Conservation (phyloP, 2,797 vertebrate genomes). For the Pseudomugil tenellus region DNA sequence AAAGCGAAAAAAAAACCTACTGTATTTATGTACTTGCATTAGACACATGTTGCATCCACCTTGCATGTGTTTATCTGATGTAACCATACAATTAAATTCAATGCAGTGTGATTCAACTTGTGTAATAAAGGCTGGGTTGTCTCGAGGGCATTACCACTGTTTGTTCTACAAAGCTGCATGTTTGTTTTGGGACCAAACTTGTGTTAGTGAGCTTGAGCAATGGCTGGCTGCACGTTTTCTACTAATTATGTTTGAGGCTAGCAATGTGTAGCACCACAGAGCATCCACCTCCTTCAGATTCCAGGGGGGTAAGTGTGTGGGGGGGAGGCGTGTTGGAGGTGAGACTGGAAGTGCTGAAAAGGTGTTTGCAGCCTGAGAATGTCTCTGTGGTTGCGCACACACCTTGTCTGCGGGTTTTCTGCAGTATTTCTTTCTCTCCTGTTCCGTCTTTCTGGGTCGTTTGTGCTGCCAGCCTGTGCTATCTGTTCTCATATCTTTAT, state of each 20-base stretch:
- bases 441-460: conserved; percentile 38
- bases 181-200: conserved; percentile 58
- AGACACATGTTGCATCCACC: conserved; percentile 13
- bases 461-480: conserved; percentile 57
- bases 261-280: conserved; percentile 45
- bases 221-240: conserved; percentile 54
- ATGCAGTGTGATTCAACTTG: conserved; percentile 9
- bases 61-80: conserved; percentile 21
- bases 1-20: conserved; percentile 11
- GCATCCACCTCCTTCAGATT: conserved; percentile 66
- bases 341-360: conserved; percentile 70
- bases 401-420: conserved; percentile 61
- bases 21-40: neutral
- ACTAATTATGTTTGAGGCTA: conserved; percentile 62
- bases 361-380: conserved; percentile 72
- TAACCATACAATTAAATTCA: conserved; percentile 29
- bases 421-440: conserved; percentile 20
- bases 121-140: conserved; percentile 14
- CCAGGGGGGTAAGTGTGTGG: conserved; percentile 54
- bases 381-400: conserved; percentile 60
- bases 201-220: conserved; percentile 46
- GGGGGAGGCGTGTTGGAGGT: conserved; percentile 5
- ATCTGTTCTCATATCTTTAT: conserved; percentile 80
- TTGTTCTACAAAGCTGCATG: conserved; percentile 52
- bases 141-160: conserved; percentile 19